These are phyloP conservation scores for Heliconius aoede DNA, from an alignment of 2,888 invertebrate species.

Conservation along the genomic window DNA sequence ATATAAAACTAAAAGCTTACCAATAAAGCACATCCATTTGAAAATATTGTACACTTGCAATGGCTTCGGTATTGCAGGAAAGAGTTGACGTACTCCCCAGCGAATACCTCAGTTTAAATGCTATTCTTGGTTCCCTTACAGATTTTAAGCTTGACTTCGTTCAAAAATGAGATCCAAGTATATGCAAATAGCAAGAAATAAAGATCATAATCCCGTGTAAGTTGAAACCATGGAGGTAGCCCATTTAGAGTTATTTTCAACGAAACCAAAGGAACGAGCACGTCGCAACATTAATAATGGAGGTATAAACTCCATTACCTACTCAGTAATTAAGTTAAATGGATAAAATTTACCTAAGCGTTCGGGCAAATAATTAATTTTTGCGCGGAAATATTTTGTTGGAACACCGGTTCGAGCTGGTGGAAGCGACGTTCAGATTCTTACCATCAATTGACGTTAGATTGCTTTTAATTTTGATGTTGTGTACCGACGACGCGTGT, in stretches of 20 bases:
- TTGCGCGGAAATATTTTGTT: slow-evolving; percentile 56
- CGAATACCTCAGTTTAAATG: slow-evolving; percentile 36
- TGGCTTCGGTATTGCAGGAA: slow-evolving; percentile 26
- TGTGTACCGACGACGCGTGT: background rate
- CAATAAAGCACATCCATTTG: slow-evolving; percentile 19
- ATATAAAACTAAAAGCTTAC: slow-evolving; percentile 23
- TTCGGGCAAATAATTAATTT: slow-evolving; percentile 68
- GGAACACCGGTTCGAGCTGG: slow-evolving; percentile 39
- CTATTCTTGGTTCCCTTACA: slow-evolving; percentile 34
- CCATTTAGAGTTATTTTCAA: slow-evolving; percentile 56
- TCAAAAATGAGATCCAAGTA: slow-evolving; percentile 30
- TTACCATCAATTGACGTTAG: slow-evolving; percentile 29
- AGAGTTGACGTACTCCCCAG: slow-evolving; percentile 34
- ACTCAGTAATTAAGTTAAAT: slow-evolving; percentile 75
- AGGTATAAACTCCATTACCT: slow-evolving; percentile 72
- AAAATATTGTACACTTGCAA: slow-evolving; percentile 15
- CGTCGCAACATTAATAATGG: slow-evolving; percentile 71
- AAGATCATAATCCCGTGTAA: slow-evolving; percentile 49
- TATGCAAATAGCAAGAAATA: slow-evolving; percentile 43
- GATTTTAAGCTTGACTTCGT: slow-evolving; percentile 16
- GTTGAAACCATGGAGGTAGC: slow-evolving; percentile 41
- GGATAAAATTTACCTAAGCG: slow-evolving; percentile 70
- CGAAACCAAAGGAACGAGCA: slow-evolving; percentile 55
- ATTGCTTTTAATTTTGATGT: background rate
- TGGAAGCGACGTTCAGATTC: slow-evolving; percentile 46